These are phyloP conservation scores for Xylophagus ater DNA, from an alignment of 2,888 invertebrate species.

Conservation along the genomic window DNA sequence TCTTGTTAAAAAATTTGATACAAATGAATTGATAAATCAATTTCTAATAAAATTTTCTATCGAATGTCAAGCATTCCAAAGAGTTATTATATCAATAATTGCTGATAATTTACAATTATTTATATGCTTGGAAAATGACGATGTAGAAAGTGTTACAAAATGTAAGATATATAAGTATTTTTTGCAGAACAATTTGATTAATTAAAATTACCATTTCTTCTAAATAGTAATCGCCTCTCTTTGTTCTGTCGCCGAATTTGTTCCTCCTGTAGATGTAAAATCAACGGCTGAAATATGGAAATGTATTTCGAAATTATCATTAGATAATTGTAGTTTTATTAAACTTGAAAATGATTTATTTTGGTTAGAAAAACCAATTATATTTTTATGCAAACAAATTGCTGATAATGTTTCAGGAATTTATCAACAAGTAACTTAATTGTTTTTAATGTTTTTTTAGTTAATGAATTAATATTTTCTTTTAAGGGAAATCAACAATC, in stretches of 20 bases:
- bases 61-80: slow-evolving; percentile 5
- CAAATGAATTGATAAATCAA: no score
- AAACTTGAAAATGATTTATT: background rate
- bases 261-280: slow-evolving; percentile 12
- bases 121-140: background rate
- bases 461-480: background rate
- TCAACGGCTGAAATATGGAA: slow-evolving; percentile 15
- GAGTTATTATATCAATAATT: slow-evolving; percentile 2
- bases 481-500: background rate
- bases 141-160: background rate
- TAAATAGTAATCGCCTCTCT: slow-evolving; percentile 5
- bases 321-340: slow-evolving; percentile 7
- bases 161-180: slow-evolving; percentile 4
- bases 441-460: background rate
- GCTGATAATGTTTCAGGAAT: slow-evolving; percentile 9
- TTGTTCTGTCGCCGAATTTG: slow-evolving; percentile 7
- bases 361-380: slow-evolving; percentile 10
- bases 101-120: slow-evolving; percentile 5
- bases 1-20: no score
- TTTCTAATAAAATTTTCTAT: background rate
- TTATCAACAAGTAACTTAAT: background rate
- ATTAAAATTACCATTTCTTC: background rate
- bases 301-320: slow-evolving; percentile 10
- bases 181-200: background rate
- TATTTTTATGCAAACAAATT: slow-evolving; percentile 13